Evolutionary conservation across 2,888 invertebrate genomes (phyloP), one percentile per base, ranked within the genome.

Genomic region (Phortica magna): DNA sequence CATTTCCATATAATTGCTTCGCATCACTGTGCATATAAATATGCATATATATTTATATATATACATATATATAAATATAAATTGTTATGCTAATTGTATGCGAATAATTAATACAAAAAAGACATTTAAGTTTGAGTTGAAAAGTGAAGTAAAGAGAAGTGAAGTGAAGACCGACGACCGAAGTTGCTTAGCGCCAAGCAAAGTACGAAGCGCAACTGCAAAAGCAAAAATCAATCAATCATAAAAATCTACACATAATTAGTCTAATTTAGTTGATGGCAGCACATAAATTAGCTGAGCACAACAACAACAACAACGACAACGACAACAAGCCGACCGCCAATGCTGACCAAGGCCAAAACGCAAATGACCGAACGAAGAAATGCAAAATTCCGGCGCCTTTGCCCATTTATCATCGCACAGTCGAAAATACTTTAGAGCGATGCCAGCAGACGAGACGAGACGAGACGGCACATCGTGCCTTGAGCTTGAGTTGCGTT

Each of bases 211-310:
- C 1, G 59, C 7, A 57, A 57, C 17, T 75, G 75, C 59, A 67
- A 42, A 73, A 71, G 7, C 67, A 57, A 14, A 31, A 67, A 72
- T 59, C 59, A 42, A 74, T 71, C 68, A 71, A 76, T 74, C 72
- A 65, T 59, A 64, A 67, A 77, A 67, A 74, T 83, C 73, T 22
- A 59, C 84, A 81, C 79, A 76, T 83, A 83, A 85, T 84, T 87
- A 83, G 82, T 78, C 75, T 74, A 75, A 75, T 70, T 65, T 71
- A 55, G 39, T 57, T 74, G 41, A 42, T 14, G 43, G 5, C n/a
- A 48, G 39, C 67, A 17, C 67, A 82, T 80, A 77, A 82, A 77
- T 83, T 76, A 72, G 71, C n/a, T 67, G 64, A 72, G 68, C 17
- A 76, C 74, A 80, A 59, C 59, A 59, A 59, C n/a, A 57, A 57